Percentiles rank a stretch among this genome's conserved stretches.
These are phyloP conservation scores for Hemibates koningsi DNA, from an alignment of 2,113 vertebrate genomes.

Conservation along the genomic window DNA sequence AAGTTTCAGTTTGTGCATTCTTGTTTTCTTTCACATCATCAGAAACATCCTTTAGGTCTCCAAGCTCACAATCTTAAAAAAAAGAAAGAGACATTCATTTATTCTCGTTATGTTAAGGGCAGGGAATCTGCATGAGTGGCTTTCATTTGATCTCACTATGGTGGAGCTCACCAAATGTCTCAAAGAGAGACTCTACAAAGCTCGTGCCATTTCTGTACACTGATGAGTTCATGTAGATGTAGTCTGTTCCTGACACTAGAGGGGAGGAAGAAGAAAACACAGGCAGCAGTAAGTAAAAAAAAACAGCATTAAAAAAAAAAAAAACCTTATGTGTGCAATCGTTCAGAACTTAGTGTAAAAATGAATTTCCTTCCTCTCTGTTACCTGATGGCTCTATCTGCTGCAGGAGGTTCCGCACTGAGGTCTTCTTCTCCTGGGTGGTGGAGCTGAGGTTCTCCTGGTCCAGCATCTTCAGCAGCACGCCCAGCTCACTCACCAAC, in stretches of 20 bases:
- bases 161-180: conserved; percentile 80
- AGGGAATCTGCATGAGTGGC: not conserved
- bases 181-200: conserved; percentile 97
- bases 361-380: not conserved
- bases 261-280: not conserved
- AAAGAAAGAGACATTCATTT: not conserved
- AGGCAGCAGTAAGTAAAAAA: not conserved
- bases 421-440: conserved; percentile 87
- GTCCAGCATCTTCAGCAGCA: conserved; percentile 91
- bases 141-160: not conserved
- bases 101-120: not conserved
- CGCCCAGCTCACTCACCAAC: conserved; percentile 85
- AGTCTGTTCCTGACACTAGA: conserved; percentile 81
- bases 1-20: conserved; percentile 19
- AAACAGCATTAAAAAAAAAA: not conserved
- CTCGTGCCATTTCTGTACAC: conserved; percentile 92
- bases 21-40: conserved; percentile 78
- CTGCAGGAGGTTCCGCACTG: conserved; percentile 85
- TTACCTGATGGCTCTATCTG: conserved; percentile 88
- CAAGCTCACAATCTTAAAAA: conserved; percentile 82
- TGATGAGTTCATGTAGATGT: conserved; percentile 87
- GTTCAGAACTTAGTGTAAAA: not conserved
- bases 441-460: conserved; percentile 87
- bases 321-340: not conserved
- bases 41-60: conserved; percentile 81